Evolutionary conservation across 2,797 vertebrate species (phyloP).

Genomic region (Leucoraja ocellata): DNA sequence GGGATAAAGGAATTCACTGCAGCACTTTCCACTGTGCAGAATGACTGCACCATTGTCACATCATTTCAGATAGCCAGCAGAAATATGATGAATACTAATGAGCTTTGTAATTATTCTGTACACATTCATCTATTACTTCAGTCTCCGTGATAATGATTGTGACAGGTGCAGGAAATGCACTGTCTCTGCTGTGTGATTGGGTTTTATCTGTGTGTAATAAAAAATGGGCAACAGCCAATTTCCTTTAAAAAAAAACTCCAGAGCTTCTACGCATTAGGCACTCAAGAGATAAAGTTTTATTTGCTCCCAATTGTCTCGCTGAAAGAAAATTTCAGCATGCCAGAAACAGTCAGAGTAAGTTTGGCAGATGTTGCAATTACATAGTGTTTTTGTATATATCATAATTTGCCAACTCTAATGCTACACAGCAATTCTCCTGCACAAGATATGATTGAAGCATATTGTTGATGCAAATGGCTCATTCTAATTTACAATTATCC

Average conservation of each 20-base stretch:
- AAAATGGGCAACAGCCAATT: background rate
- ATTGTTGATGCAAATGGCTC: background rate
- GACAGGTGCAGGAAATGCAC: background rate
- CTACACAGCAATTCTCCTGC: background rate
- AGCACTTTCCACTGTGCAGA: background rate
- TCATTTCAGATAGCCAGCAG: background rate
- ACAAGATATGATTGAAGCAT: background rate
- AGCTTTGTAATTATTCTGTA: constrained; percentile 5
- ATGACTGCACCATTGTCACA: background rate
- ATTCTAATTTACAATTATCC: constrained; percentile 12
- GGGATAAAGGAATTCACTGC: background rate
- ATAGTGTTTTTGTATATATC: constrained; percentile 14
- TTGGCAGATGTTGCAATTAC: constrained; percentile 32
- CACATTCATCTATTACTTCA: background rate
- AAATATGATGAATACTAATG: background rate
- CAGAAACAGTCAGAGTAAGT: background rate
- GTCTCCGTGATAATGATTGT: background rate
- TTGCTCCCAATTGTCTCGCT: background rate
- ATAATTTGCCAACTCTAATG: background rate
- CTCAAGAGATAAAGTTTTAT: background rate
- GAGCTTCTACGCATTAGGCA: background rate
- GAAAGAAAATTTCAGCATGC: background rate
- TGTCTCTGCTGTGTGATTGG: background rate
- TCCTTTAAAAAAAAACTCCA: background rate
- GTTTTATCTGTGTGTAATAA: constrained; percentile 12